A percentile compares a stretch with the other conserved stretches of the same genome.
phyloP scores from a whole-genome alignment of 1,140 invertebrate species.

The Acyrthosiphon pisum region DNA sequence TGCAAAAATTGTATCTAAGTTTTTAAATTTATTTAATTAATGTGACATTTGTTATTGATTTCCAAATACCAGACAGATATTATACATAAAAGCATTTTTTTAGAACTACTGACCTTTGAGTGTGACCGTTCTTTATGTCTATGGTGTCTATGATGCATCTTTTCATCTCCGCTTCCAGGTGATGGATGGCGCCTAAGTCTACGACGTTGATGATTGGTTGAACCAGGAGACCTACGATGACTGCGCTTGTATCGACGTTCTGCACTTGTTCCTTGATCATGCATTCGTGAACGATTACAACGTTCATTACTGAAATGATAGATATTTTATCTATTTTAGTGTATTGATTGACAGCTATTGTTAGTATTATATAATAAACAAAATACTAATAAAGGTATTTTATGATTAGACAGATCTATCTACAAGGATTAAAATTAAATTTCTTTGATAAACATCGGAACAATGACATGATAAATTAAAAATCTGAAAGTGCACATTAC shows the following conservation, averaged over 20 bases:
- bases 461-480: not conserved
- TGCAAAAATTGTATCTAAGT: not conserved
- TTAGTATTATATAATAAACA: not conserved
- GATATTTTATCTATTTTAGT: slow-evolving; percentile 14
- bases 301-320: slow-evolving; percentile 68
- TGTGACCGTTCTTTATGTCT: slow-evolving; percentile 61
- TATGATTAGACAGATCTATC: slow-evolving; percentile 13
- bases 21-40: slow-evolving; percentile 45
- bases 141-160: slow-evolving; percentile 62
- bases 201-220: slow-evolving; percentile 63
- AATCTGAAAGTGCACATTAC: not conserved
- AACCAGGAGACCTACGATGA: slow-evolving; percentile 68
- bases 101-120: slow-evolving; percentile 46
- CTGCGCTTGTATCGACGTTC: slow-evolving; percentile 72
- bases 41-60: slow-evolving; percentile 51
- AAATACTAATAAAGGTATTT: not conserved
- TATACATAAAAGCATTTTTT: not conserved
- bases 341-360: not conserved
- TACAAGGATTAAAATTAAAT: slow-evolving; percentile 10
- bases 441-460: not conserved
- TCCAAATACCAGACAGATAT: slow-evolving; percentile 29
- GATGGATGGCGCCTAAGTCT: slow-evolving; percentile 61
- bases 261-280: slow-evolving; percentile 69
- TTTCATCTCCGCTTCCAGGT: slow-evolving; percentile 41
- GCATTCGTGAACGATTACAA: slow-evolving; percentile 68